phyloP scores from a whole-genome alignment of 1,140 invertebrate species.

The Drosophila athabasca region DNA sequence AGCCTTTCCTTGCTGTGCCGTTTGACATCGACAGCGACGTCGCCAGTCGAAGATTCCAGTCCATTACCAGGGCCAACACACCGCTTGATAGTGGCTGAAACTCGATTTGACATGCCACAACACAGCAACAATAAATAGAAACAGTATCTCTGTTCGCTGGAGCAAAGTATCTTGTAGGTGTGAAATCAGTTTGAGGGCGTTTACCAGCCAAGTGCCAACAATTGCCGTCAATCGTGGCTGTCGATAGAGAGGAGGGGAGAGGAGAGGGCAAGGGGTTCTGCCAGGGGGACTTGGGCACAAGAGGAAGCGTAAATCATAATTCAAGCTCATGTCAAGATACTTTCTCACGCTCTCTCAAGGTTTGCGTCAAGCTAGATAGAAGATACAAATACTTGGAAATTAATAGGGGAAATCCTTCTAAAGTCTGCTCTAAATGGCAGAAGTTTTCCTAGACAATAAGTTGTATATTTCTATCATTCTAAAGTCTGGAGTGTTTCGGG shows the following conservation, averaged over 20 bases:
- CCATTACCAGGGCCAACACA: slow-evolving; percentile 57
- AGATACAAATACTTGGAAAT: not conserved
- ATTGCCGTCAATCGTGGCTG: slow-evolving; percentile 35
- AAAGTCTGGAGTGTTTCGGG: no score
- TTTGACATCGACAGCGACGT: slow-evolving; percentile 26
- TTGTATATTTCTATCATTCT: no score
- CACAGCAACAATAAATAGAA: slow-evolving; percentile 43
- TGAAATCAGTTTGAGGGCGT: slow-evolving; percentile 39
- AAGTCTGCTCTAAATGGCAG: no score
- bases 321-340: not conserved
- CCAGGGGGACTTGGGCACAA: slow-evolving; percentile 8
- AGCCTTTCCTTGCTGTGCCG: slow-evolving; percentile 32
- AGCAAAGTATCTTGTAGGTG: slow-evolving; percentile 61
- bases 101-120: slow-evolving; percentile 18
- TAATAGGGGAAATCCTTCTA: no score
- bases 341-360: slow-evolving; percentile 14
- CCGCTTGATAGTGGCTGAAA: slow-evolving; percentile 16
- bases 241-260: not conserved
- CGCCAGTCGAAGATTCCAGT: slow-evolving; percentile 30
- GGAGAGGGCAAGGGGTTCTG: not conserved
- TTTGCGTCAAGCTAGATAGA: no score
- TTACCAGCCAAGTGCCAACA: slow-evolving; percentile 30
- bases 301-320: not conserved
- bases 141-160: slow-evolving; percentile 27
- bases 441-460: no score